Conservation (phyloP, 2,888 invertebrate genomes). For the Oscheius onirici region DNA sequence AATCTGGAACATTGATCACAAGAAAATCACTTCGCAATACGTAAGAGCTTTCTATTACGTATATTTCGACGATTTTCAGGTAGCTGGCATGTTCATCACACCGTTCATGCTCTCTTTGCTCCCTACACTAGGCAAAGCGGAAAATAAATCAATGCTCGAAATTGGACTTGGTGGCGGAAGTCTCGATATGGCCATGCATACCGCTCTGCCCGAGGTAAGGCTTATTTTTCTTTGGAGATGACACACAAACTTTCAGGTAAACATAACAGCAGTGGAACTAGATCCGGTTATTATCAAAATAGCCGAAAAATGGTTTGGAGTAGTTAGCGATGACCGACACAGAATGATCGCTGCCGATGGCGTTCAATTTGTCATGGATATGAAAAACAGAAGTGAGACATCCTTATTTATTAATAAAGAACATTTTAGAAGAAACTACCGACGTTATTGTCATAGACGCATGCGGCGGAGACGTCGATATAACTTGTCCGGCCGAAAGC, state of each 20-base stretch:
- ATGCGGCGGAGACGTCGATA: slow-evolving; percentile 50
- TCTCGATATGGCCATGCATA: slow-evolving; percentile 64
- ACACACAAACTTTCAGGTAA: slow-evolving; percentile 55
- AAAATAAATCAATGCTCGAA: slow-evolving; percentile 40
- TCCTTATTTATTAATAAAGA: neutral
- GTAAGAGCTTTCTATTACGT: slow-evolving; percentile 30
- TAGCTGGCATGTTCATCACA: slow-evolving; percentile 44
- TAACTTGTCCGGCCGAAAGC: slow-evolving; percentile 58
- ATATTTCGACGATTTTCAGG: slow-evolving; percentile 28
- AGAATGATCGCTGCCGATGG: slow-evolving; percentile 55
- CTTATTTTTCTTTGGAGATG: no score
- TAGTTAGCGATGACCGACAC: slow-evolving; percentile 41
- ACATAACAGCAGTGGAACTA: slow-evolving; percentile 63
- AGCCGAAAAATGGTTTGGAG: slow-evolving; percentile 64
- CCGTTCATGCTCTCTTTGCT: slow-evolving; percentile 45
- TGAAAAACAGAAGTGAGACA: slow-evolving; percentile 39
- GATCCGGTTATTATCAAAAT: slow-evolving; percentile 57
- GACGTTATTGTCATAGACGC: slow-evolving; percentile 65
- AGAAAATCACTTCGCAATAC: slow-evolving; percentile 43
- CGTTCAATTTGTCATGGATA: slow-evolving; percentile 49
- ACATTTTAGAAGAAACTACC: slow-evolving; percentile 44
- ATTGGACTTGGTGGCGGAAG: slow-evolving; percentile 66
- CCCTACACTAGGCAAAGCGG: slow-evolving; percentile 36
- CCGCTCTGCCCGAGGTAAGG: slow-evolving; percentile 49
- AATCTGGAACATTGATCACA: slow-evolving; percentile 51